Conservation (phyloP, 2,797 vertebrate species). For the Megaceryle alcyon region DNA sequence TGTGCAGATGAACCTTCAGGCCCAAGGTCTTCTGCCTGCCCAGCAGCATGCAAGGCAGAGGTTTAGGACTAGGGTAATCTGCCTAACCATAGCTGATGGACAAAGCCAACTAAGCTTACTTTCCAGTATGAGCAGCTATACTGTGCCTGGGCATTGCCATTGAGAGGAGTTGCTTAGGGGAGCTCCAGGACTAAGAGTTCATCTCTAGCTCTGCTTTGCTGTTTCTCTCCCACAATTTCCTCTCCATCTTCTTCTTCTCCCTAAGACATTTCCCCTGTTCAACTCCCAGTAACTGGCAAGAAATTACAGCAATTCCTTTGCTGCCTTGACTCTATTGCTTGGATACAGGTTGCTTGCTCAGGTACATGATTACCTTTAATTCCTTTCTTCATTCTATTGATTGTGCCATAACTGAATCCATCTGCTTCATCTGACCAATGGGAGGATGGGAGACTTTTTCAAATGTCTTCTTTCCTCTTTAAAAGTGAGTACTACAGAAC, state of each 20-base stretch:
- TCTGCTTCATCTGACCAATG: background rate
- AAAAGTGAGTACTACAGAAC: slow-evolving; percentile 18
- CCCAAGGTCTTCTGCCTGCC: background rate
- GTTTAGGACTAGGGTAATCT: background rate
- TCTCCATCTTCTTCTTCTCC: background rate
- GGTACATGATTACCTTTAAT: slow-evolving; percentile 44
- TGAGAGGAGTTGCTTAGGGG: background rate
- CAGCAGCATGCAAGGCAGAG: rapidly evolving
- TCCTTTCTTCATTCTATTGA: background rate
- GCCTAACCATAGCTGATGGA: rapidly evolving
- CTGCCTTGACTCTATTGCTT: background rate
- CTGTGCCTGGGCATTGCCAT: background rate
- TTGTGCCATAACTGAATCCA: slow-evolving; percentile 50
- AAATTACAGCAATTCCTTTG: background rate
- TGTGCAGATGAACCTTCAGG: background rate
- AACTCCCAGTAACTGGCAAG: background rate
- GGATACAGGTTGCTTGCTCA: background rate
- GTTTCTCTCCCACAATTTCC: background rate
- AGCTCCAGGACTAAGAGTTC: background rate
- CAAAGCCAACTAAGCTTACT: background rate
- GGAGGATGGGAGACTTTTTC: slow-evolving; percentile 11
- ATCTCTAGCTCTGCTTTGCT: background rate
- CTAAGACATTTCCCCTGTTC: background rate
- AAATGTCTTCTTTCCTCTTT: slow-evolving; percentile 13
- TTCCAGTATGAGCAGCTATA: background rate